Evolutionary conservation across 2,797 vertebrate genomes (phyloP).

Genomic region (Poecilia velifera): DNA sequence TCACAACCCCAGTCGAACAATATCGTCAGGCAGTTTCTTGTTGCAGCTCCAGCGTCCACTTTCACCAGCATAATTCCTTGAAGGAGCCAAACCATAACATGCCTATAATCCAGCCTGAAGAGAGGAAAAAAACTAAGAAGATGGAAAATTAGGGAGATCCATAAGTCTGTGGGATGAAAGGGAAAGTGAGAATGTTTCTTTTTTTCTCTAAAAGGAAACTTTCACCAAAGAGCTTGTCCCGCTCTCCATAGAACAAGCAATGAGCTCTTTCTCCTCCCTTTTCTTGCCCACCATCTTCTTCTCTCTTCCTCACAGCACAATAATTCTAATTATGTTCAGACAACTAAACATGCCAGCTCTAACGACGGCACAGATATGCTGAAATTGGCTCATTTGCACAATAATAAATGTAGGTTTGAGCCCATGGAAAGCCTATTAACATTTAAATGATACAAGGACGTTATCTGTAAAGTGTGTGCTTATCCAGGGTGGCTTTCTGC

Average conservation of each 20-base stretch:
- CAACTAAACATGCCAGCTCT: constrained; percentile 80
- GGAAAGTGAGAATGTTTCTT: constrained; percentile 52
- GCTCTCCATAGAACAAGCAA: constrained; percentile 59
- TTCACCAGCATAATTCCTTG: constrained; percentile 17
- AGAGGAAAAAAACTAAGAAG: constrained; percentile 1
- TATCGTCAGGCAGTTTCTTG: background rate
- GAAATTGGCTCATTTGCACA: constrained; percentile 82
- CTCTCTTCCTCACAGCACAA: constrained; percentile 71
- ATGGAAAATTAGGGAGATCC: constrained; percentile 53
- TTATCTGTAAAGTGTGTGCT: constrained; percentile 79
- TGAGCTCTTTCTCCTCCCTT: constrained; percentile 32
- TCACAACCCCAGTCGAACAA: background rate
- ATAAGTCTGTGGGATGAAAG: constrained; percentile 56
- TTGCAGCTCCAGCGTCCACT: constrained; percentile 20
- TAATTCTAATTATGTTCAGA: constrained; percentile 81
- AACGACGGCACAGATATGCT: constrained; percentile 75
- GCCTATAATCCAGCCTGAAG: constrained; percentile 34
- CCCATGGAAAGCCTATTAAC: constrained; percentile 80
- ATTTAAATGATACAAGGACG: constrained; percentile 81
- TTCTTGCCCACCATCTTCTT: constrained; percentile 38
- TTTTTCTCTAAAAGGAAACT: constrained; percentile 65
- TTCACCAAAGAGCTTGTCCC: constrained; percentile 63
- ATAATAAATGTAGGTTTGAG: constrained; percentile 80
- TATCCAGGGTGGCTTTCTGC: constrained; percentile 76
- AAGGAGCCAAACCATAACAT: constrained; percentile 23